phyloP scores from a whole-genome alignment of 2,888 invertebrate species.

The Ophion obscuratus region DNA sequence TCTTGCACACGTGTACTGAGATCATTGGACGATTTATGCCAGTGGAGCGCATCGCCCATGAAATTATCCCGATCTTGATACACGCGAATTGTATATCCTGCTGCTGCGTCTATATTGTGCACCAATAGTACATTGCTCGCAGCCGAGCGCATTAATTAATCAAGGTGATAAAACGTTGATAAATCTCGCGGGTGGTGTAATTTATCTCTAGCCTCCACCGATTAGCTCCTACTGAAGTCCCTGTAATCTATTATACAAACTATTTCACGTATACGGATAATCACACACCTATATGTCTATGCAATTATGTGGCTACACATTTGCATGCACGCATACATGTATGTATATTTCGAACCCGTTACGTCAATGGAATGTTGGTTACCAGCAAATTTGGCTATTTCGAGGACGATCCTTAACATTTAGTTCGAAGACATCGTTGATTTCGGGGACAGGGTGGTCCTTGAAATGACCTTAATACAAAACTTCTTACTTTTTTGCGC shows the following conservation, averaged over 20 bases:
- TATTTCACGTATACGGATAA: neutral
- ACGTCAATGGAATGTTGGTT: too few relatives aligned
- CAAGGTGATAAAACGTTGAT: conserved; percentile 68
- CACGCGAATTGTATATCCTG: conserved; percentile 62
- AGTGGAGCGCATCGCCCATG: conserved; percentile 67
- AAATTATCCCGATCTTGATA: conserved; percentile 67
- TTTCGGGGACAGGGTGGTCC: too few relatives aligned
- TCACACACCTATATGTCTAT: neutral
- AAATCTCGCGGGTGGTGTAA: conserved; percentile 52
- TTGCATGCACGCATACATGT: too few relatives aligned
- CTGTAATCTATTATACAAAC: conserved; percentile 23
- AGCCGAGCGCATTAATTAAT: conserved; percentile 62
- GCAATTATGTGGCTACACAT: too few relatives aligned
- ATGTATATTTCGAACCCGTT: too few relatives aligned
- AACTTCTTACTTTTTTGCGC: too few relatives aligned
- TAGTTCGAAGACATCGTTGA: too few relatives aligned
- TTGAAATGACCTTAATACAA: too few relatives aligned
- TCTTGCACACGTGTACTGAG: conserved; percentile 34
- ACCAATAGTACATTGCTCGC: conserved; percentile 57
- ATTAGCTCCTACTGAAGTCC: conserved; percentile 50
- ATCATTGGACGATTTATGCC: conserved; percentile 63
- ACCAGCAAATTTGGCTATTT: too few relatives aligned
- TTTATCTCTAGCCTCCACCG: conserved; percentile 53
- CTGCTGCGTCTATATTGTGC: conserved; percentile 32
- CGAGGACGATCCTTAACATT: too few relatives aligned